phyloP scores from a whole-genome alignment of 1,140 invertebrate genomes.

The Drosophila suzukii region DNA sequence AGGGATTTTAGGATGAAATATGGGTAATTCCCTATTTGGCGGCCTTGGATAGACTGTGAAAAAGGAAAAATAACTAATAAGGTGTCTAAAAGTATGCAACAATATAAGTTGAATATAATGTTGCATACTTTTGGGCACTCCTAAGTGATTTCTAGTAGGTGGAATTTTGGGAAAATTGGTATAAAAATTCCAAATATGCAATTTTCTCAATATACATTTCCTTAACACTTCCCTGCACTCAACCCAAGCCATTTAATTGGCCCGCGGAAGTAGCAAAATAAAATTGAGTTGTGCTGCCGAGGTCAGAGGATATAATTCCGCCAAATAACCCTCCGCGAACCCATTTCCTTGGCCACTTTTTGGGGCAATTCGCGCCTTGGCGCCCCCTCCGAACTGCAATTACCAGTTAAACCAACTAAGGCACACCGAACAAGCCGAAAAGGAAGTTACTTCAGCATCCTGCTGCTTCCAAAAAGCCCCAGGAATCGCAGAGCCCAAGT shows the following conservation, averaged over 20 bases:
- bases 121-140: too few species aligned
- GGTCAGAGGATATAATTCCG: conserved; percentile 12
- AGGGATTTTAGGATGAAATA: conserved; percentile 18
- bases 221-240: neutral
- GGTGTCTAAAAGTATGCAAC: too few species aligned
- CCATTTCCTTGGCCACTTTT: conserved; percentile 15
- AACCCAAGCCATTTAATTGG: conserved; percentile 10
- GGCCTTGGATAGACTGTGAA: too few species aligned
- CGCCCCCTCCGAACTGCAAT: conserved; percentile 31
- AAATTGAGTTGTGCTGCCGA: conserved; percentile 11
- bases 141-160: neutral
- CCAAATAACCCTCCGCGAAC: neutral
- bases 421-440: conserved; percentile 17
- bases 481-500: conserved; percentile 11
- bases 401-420: conserved; percentile 39
- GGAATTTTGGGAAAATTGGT: neutral
- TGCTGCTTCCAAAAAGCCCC: conserved; percentile 1
- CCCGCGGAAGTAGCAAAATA: conserved; percentile 2
- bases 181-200: too few species aligned
- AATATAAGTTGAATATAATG: too few species aligned
- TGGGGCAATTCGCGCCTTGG: conserved; percentile 17
- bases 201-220: too few species aligned
- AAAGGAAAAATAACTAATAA: too few species aligned
- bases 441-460: conserved; percentile 35
- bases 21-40: neutral